Evolutionary conservation across 2,113 vertebrate genomes (phyloP).

Genomic region (Empidonax alnorum): DNA sequence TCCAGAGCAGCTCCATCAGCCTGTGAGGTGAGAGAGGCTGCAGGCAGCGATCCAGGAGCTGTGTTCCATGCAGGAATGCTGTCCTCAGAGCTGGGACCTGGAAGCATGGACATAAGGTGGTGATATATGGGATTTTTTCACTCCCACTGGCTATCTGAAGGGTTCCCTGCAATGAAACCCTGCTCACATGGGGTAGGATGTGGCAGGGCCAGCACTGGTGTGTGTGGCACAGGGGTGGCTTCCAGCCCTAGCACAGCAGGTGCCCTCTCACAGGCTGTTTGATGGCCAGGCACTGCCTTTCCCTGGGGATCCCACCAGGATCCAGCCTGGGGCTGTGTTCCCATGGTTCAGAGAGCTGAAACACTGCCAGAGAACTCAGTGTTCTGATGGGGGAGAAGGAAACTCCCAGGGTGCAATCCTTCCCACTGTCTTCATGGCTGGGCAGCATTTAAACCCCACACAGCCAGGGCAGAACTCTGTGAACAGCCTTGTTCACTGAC

Average conservation of each 20-base stretch:
- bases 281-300: not conserved
- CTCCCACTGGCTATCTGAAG: not conserved
- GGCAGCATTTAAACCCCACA: not conserved
- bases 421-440: not conserved
- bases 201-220: accelerated
- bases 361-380: not conserved
- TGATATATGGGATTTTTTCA: not conserved
- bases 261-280: not conserved
- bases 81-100: not conserved
- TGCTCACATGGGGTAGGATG: not conserved
- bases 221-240: not conserved
- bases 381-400: not conserved
- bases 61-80: not conserved
- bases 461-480: not conserved
- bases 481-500: not conserved
- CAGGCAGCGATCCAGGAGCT: not conserved
- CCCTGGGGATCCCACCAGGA: not conserved
- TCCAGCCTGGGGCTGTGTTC: not conserved
- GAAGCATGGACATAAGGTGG: not conserved
- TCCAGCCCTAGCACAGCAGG: not conserved
- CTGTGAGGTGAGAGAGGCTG: not conserved
- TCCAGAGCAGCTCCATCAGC: not conserved
- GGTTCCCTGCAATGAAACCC: not conserved
- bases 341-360: not conserved
- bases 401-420: not conserved